Evolutionary conservation across 2,113 vertebrate genomes (phyloP).

Genomic region (Ranitomeya variabilis): DNA sequence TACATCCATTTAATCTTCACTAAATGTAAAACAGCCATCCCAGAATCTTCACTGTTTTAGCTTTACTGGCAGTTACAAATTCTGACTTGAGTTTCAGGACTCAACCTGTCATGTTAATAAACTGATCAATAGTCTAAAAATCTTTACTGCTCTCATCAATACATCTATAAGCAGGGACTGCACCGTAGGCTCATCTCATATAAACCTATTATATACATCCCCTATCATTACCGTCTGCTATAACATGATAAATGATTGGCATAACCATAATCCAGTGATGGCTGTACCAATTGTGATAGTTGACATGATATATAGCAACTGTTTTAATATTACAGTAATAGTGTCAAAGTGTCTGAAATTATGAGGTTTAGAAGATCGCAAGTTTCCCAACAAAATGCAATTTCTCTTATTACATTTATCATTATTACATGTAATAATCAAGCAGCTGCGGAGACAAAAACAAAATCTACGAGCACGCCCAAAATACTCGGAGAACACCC

Average conservation of each 20-base stretch:
- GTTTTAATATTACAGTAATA: no score
- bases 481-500: no score
- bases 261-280: no score
- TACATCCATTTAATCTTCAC: neutral
- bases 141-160: neutral
- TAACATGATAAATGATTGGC: neutral
- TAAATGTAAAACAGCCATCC: neutral
- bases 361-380: no score
- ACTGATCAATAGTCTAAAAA: conserved; percentile 2
- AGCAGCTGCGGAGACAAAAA: no score
- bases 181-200: neutral
- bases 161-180: neutral
- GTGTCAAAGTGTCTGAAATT: no score
- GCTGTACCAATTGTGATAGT: no score
- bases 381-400: no score
- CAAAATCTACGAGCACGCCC: no score
- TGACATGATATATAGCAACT: no score
- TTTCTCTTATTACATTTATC: no score
- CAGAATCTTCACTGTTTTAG: neutral
- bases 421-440: no score
- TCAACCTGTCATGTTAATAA: neutral
- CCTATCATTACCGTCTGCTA: neutral
- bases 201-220: neutral
- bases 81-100: neutral
- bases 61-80: neutral